Conservation (phyloP, 2,113 vertebrate genomes). For the human (Homo sapiens) region DNA sequence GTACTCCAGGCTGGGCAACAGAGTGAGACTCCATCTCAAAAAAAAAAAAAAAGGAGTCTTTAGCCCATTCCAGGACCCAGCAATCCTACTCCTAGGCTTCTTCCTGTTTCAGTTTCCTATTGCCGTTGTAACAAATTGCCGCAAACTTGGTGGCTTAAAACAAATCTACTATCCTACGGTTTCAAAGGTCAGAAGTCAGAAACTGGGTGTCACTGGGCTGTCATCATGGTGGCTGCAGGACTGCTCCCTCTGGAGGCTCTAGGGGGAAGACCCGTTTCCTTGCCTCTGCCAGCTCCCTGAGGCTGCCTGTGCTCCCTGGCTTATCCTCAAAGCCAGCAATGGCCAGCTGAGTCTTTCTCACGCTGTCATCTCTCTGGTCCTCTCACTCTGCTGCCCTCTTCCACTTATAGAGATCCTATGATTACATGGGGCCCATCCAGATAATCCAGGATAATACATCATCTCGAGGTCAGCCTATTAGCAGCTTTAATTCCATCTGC, state of each 20-base stretch:
- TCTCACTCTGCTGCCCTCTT: not conserved
- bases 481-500: not conserved
- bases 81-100: not conserved
- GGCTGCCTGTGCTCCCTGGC: rapidly evolving
- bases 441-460: not conserved
- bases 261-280: rapidly evolving
- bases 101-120: not conserved
- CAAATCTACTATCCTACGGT: not conserved
- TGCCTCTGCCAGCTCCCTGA: not conserved
- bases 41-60: not conserved
- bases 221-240: not conserved
- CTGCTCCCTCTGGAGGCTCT: not conserved
- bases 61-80: rapidly evolving
- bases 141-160: not conserved
- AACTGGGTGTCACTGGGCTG: not conserved
- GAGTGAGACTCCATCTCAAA: too few relatives aligned
- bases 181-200: not conserved
- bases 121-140: not conserved
- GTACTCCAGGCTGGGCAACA: too few relatives aligned
- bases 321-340: not conserved
- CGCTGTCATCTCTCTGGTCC: not conserved
- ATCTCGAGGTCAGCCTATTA: not conserved
- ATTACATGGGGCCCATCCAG: not conserved
- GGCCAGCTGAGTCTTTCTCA: not conserved
- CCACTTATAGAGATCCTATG: not conserved